Evolutionary conservation across 92 coral and sea anemone species (phyloP).

Genomic region (Zoanthus sociatus): DNA sequence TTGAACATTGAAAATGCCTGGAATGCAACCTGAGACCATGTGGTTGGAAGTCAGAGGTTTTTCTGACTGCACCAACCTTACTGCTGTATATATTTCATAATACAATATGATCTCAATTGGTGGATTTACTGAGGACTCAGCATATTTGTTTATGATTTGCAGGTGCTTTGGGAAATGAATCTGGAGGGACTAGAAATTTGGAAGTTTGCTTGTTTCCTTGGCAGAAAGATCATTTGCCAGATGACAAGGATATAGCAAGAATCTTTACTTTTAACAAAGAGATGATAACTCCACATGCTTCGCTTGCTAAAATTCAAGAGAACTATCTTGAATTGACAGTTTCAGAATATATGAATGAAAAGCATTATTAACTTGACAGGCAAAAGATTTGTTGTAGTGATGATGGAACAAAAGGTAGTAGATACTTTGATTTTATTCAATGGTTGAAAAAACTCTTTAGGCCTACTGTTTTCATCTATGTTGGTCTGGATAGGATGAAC

Average conservation of each 20-base stretch:
- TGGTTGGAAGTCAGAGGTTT: no score
- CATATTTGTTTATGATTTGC: neutral
- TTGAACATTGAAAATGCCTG: no score
- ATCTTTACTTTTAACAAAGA: conserved; percentile 26
- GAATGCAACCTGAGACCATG: no score
- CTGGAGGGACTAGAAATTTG: conserved; percentile 4
- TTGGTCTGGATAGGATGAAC: conserved; percentile 7
- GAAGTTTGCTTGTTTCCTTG: conserved; percentile 41
- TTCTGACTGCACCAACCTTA: no score
- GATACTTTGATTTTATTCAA: neutral
- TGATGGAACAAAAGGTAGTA: neutral
- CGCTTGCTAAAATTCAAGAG: conserved; percentile 1
- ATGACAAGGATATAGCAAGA: conserved; percentile 31
- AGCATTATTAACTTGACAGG: neutral
- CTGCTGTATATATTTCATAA: no score
- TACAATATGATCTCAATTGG: no score
- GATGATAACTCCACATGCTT: neutral
- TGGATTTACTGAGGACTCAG: neutral
- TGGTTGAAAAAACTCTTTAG: conserved; percentile 16
- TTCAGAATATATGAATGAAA: neutral
- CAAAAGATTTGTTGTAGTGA: neutral
- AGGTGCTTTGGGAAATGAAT: conserved; percentile 5
- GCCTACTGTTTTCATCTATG: neutral
- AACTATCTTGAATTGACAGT: neutral
- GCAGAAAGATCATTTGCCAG: conserved; percentile 8